Evolutionary conservation across 2,113 vertebrate genomes (phyloP).

Genomic region (Ranitomeya imitator): DNA sequence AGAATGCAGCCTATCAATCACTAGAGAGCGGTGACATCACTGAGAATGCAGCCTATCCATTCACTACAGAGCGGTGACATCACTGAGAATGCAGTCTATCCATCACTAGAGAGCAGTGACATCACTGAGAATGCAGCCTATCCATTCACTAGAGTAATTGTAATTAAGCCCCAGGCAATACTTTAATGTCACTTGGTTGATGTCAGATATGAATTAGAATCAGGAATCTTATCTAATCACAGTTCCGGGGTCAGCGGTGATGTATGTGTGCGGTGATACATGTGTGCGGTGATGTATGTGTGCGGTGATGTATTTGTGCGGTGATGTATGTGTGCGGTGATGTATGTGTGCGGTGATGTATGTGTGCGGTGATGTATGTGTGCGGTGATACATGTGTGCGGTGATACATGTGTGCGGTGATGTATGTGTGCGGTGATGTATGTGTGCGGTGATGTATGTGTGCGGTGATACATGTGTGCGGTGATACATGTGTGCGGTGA

Average conservation of each 20-base stretch:
- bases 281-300: background rate
- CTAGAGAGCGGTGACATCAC: background rate
- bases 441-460: too few relatives aligned
- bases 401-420: background rate
- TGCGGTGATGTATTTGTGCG: too few relatives aligned
- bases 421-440: background rate
- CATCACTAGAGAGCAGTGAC: too few relatives aligned
- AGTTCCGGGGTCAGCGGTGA: background rate
- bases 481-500: too few relatives aligned
- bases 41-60: background rate
- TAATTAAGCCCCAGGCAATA: too few relatives aligned
- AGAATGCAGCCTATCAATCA: background rate
- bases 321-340: too few relatives aligned
- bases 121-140: too few relatives aligned
- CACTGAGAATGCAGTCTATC: too few relatives aligned
- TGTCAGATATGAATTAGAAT: background rate
- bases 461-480: background rate
- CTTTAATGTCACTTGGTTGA: background rate
- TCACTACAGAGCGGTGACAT: too few relatives aligned
- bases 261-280: background rate
- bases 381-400: too few relatives aligned
- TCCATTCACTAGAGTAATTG: too few relatives aligned
- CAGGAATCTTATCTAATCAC: background rate
- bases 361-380: too few relatives aligned
- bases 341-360: background rate